A percentile compares a stretch with the other conserved stretches of the same genome.
phyloP scores from a whole-genome alignment of 2,113 vertebrate genomes.

The Nyctereutes procyonoides region DNA sequence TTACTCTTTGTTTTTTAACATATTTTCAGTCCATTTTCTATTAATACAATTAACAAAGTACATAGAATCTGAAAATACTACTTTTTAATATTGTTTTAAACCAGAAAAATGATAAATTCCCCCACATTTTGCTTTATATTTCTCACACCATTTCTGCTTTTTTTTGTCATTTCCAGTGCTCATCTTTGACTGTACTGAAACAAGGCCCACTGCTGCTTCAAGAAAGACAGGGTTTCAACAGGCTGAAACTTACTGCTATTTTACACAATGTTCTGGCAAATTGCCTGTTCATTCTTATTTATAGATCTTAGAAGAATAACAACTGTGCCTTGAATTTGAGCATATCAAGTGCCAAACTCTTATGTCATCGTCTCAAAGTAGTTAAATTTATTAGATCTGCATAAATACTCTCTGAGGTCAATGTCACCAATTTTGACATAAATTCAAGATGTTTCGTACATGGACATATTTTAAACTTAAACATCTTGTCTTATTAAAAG shows the following conservation, averaged over 20 bases:
- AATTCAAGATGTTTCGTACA: not conserved
- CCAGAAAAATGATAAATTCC: not conserved
- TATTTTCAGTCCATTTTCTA: not conserved
- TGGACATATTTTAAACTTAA: not conserved
- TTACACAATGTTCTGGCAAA: not conserved
- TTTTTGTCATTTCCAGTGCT: not conserved
- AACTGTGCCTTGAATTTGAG: not conserved
- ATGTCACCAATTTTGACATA: not conserved
- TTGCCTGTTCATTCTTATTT: not conserved
- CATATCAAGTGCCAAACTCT: not conserved
- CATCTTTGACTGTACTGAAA: not conserved
- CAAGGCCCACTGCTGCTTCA: not conserved
- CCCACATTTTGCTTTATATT: not conserved
- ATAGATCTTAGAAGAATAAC: not conserved
- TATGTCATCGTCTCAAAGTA: not conserved
- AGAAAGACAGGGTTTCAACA: not conserved
- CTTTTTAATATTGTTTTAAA: not conserved
- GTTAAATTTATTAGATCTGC: not conserved
- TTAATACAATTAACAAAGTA: not conserved
- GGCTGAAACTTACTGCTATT: not conserved
- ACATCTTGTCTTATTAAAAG: not conserved
- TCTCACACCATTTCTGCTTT: not conserved
- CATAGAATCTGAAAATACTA: not conserved
- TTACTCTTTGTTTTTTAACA: not conserved
- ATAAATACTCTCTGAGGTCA: not conserved